phyloP scores from a whole-genome alignment of 35 echinoderm and acorn worm species.

The Chiridota heheva region DNA sequence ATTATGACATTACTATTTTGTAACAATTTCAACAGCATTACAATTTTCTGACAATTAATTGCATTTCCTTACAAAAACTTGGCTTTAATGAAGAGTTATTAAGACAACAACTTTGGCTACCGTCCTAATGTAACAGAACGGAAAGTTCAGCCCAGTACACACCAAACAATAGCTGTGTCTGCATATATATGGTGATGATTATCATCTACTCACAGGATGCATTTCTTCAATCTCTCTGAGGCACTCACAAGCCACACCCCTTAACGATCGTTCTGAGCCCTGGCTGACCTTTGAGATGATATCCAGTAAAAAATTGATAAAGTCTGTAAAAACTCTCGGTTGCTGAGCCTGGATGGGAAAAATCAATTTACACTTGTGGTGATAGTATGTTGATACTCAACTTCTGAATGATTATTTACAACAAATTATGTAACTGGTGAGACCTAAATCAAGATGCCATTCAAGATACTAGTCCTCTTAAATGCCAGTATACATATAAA shows the following conservation, averaged over 20 bases:
- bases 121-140: neutral
- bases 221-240: conserved; percentile 88
- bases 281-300: conserved; percentile 84
- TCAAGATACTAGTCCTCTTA: neutral
- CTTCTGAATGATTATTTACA: neutral
- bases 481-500: neutral
- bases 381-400: neutral
- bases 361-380: too few relatives aligned
- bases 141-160: neutral
- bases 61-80: neutral
- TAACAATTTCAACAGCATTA: too few relatives aligned
- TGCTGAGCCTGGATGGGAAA: conserved; percentile 61
- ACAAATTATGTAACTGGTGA: neutral
- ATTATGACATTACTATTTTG: too few relatives aligned
- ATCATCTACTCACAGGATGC: conserved; percentile 60
- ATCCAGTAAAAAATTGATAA: conserved; percentile 76
- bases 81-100: too few relatives aligned
- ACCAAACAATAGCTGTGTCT: neutral
- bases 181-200: neutral
- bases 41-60: neutral
- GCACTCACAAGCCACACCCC: conserved; percentile 83
- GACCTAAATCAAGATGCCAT: neutral
- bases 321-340: conserved; percentile 64
- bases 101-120: neutral
- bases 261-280: conserved; percentile 49